Percentiles rank a stretch among this genome's conserved stretches.
Conservation (phyloP, 2,797 vertebrate genomes). For the Danio albolineatus region DNA sequence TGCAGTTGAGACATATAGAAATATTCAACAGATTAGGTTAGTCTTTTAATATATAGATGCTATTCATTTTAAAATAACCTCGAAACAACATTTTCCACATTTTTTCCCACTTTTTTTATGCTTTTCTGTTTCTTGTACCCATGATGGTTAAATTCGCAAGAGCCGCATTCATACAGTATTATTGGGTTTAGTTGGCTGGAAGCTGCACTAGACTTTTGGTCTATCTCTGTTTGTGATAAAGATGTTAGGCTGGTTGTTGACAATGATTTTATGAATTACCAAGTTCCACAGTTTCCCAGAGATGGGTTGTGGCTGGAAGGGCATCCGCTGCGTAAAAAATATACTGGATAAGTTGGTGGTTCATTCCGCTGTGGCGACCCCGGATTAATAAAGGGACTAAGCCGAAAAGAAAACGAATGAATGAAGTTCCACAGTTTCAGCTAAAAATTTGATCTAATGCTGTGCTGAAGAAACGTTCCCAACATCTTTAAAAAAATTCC, state of each 20-base stretch:
- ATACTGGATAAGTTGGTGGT: too few species aligned
- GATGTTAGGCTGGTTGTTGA: neutral
- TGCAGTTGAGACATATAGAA: conserved; percentile 3
- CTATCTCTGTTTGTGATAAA: neutral
- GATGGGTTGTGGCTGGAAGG: too few species aligned
- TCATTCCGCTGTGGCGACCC: too few species aligned
- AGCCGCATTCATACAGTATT: neutral
- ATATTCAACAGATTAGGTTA: conserved; percentile 10
- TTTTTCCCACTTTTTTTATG: neutral
- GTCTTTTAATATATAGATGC: neutral
- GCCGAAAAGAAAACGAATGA: too few species aligned
- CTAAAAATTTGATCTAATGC: too few species aligned
- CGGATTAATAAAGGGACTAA: too few species aligned
- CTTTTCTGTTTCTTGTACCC: neutral
- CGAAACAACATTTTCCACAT: conserved; percentile 10
- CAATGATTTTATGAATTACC: too few species aligned
- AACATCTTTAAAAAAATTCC: too few species aligned
- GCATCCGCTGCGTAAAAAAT: too few species aligned
- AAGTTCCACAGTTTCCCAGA: too few species aligned
- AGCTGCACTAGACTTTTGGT: neutral
- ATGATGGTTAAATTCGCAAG: neutral
- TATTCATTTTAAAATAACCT: conserved; percentile 21
- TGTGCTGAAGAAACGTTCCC: too few species aligned
- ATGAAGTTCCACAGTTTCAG: too few species aligned
- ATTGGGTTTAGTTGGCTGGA: conserved; percentile 1